A percentile compares a stretch with the other conserved stretches of the same genome.
These are phyloP conservation scores for Chaetodon trifascialis DNA, from an alignment of 2,113 vertebrate species.

Conservation along the genomic window DNA sequence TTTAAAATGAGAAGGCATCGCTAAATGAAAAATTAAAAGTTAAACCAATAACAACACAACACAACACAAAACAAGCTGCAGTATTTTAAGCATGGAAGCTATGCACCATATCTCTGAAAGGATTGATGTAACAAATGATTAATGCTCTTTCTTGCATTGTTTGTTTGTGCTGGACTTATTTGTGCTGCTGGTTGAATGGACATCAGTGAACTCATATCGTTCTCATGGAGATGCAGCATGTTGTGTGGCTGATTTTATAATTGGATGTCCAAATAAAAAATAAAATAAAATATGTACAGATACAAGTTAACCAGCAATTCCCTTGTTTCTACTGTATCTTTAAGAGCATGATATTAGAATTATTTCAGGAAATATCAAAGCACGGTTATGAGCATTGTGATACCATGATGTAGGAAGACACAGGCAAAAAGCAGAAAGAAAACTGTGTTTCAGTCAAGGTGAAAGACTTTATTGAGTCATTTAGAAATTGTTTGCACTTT, in stretches of 20 bases:
- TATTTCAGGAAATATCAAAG: not conserved
- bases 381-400: not conserved
- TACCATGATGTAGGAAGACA: not conserved
- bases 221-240: not conserved
- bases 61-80: too few relatives aligned
- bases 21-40: too few relatives aligned
- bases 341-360: not conserved
- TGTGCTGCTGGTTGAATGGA: not conserved
- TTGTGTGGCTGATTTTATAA: not conserved
- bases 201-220: not conserved
- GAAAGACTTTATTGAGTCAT: slow-evolving; percentile 50
- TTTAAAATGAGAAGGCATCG: too few relatives aligned
- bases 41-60: too few relatives aligned
- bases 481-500: slow-evolving; percentile 21
- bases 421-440: not conserved
- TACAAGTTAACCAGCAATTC: not conserved
- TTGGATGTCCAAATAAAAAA: not conserved
- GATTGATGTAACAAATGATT: too few relatives aligned
- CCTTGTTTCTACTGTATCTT: not conserved
- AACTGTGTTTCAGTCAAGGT: not conserved
- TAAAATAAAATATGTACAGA: not conserved
- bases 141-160: not conserved
- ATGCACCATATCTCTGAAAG: too few relatives aligned
- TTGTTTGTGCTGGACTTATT: too few relatives aligned
- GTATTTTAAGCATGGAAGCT: too few relatives aligned